Evolutionary conservation across 2,797 vertebrate species (phyloP), one percentile per base, ranked within the genome.

Genomic region (Gallinago nigripennis): DNA sequence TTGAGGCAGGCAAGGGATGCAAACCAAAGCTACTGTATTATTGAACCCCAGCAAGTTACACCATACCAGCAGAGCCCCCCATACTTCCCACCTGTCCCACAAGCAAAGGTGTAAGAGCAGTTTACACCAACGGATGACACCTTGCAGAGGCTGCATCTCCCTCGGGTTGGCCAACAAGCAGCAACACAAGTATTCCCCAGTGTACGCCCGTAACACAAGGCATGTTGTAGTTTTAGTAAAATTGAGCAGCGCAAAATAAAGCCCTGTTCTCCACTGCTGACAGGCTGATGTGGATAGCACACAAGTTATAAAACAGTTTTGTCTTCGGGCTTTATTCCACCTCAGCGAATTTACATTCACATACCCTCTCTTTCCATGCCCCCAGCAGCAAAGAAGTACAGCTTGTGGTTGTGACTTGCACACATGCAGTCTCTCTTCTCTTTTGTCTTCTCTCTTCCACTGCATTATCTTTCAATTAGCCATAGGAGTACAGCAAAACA

Each of bases 401-500:
- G 50, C 48, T 45, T 58, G 53, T 31, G 72, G 82, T 10, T 90
- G 46, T 61, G 61, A 61, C 57, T 54, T n/a, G 41, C 19, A 77
- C 35, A 39, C 56, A 30, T 0, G 0, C 2, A 63, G 51, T 54
- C n/a, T 60, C 23, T 65, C 54, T 63, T 48, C 50, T 72, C 58
- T 66, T 48, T 50, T 83, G 79, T 85, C 35, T 65, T 89, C 48
- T 81, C 27, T 21, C 56, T 86, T 93, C 61, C 63, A 54, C 46
- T 20, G 17, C 31, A 54, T 81, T 76, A 48, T 56, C 69, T 83
- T 71, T 86, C 57, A 86, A 39, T 85, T 86, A 94, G 65, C 60
- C 72, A 81, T 31, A 63, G 39, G 54, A 72, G 11, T 23, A 86
- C 69, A 54, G n/a, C 31, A 93, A 86, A 92, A 80, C 61, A 90